Evolutionary conservation across 2,113 vertebrate genomes (phyloP).

Genomic region (Gorsachius goisagi): DNA sequence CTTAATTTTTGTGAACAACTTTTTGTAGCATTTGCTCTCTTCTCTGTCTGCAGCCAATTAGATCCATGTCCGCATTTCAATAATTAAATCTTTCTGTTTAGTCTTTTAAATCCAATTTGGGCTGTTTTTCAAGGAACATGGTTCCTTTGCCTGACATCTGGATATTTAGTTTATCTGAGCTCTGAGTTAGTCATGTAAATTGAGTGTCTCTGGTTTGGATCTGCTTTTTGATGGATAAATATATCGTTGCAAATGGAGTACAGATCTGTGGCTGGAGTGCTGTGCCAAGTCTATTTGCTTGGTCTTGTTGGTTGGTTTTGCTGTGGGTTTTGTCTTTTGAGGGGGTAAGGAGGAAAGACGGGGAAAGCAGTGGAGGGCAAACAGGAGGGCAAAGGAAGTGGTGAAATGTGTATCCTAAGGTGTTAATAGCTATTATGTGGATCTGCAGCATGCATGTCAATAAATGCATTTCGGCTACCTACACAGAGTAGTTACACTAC

Average conservation of each 20-base stretch:
- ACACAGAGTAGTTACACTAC: not conserved
- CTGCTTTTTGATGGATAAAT: not conserved
- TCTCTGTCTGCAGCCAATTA: not conserved
- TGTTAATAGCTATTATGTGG: not conserved
- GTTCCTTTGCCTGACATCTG: not conserved
- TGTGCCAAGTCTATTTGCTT: not conserved
- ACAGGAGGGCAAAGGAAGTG: not conserved
- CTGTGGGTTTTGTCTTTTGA: not conserved
- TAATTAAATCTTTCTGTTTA: not conserved
- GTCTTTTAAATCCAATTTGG: not conserved
- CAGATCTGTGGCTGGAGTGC: not conserved
- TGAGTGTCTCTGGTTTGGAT: not conserved
- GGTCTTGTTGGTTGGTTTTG: not conserved
- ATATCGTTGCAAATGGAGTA: not conserved
- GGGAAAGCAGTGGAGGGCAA: not conserved
- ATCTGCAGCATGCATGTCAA: not conserved
- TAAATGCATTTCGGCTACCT: not conserved
- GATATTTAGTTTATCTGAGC: not conserved
- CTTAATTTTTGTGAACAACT: not conserved
- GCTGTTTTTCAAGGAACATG: not conserved
- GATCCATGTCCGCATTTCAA: not conserved
- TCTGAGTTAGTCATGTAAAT: not conserved
- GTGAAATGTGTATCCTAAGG: not conserved
- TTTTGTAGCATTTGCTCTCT: not conserved
- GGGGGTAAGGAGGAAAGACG: not conserved